These are phyloP conservation scores for Xylota segnis DNA, from an alignment of 2,888 invertebrate genomes.

Conservation along the genomic window DNA sequence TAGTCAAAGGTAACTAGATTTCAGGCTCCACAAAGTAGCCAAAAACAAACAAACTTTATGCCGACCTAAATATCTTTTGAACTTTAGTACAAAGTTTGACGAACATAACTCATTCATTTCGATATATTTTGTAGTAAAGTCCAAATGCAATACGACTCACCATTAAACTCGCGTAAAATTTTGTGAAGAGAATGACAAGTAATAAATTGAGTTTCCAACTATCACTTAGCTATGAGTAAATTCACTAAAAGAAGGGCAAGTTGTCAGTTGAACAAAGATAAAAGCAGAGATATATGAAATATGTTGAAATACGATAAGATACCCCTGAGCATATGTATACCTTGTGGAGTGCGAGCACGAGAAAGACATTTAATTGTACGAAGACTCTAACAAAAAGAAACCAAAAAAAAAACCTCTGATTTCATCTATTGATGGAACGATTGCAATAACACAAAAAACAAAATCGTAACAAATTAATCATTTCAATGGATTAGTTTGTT, in stretches of 20 bases:
- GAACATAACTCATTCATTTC: too few relatives aligned
- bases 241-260: neutral
- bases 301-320: constrained; percentile 1
- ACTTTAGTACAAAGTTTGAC: too few relatives aligned
- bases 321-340: neutral
- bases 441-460: neutral
- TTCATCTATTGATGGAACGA: constrained; percentile 1
- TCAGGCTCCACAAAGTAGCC: too few relatives aligned
- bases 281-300: neutral
- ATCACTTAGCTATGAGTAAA: neutral
- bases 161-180: neutral
- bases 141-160: too few relatives aligned
- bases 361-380: neutral
- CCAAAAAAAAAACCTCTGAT: neutral
- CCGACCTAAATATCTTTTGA: too few relatives aligned
- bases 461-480: constrained; percentile 27
- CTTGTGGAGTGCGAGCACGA: neutral
- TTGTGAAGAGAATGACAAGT: neutral
- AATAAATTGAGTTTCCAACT: neutral
- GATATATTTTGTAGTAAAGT: too few relatives aligned
- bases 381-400: too few relatives aligned
- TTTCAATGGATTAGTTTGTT: constrained; percentile 17
- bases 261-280: neutral
- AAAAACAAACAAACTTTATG: too few relatives aligned
- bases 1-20: too few relatives aligned